Evolutionary conservation across 2,113 vertebrate genomes (phyloP).

Genomic region (Choloepus hoffmanni): DNA sequence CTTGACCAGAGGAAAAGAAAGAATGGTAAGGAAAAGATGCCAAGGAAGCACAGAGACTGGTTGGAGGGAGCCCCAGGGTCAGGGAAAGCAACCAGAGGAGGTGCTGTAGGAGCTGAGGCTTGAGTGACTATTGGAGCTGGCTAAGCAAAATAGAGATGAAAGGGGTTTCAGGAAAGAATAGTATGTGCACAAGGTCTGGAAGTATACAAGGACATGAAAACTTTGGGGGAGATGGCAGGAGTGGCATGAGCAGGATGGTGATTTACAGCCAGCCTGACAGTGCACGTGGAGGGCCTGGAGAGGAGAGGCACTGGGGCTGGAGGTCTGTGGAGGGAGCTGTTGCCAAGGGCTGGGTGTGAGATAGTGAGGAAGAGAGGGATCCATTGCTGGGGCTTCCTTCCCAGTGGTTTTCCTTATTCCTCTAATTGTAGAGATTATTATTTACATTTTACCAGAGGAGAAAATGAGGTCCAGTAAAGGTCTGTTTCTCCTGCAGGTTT

Average conservation of each 20-base stretch:
- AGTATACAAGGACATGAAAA: not conserved
- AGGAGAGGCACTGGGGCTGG: not conserved
- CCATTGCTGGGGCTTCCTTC: not conserved
- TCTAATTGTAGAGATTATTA: constrained; percentile 28
- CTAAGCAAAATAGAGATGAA: not conserved
- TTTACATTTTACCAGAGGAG: not conserved
- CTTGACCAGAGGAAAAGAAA: not conserved
- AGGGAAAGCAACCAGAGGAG: not conserved
- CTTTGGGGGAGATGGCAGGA: not conserved
- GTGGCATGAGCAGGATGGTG: not conserved
- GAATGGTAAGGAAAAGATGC: not conserved
- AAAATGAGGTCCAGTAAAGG: not conserved
- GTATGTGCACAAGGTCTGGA: not conserved
- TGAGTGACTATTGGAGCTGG: not conserved
- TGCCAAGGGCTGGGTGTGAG: constrained; percentile 28
- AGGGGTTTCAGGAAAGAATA: constrained; percentile 9
- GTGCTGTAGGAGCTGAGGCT: not conserved
- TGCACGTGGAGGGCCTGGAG: not conserved
- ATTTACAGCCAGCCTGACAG: not conserved
- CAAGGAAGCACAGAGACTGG: not conserved
- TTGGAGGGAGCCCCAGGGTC: not conserved
- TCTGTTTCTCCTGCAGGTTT: not conserved
- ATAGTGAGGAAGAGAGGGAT: not conserved
- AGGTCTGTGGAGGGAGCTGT: not conserved
- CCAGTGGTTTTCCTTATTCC: constrained; percentile 3